phyloP scores from a whole-genome alignment of 2,888 invertebrate genomes.

The Bhutanitis thaidina region DNA sequence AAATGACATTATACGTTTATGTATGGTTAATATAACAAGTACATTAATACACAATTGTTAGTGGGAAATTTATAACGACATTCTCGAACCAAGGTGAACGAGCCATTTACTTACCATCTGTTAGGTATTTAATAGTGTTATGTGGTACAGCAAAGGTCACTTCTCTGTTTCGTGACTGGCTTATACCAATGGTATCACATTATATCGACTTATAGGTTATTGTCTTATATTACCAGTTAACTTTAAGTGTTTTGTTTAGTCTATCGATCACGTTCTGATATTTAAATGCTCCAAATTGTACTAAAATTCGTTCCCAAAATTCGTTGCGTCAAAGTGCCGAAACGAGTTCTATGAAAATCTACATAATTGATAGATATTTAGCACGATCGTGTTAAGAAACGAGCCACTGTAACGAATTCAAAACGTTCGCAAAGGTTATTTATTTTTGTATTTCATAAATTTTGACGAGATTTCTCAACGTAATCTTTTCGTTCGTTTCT shows the following conservation, averaged over 20 bases:
- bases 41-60: slow-evolving; percentile 18
- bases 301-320: slow-evolving; percentile 15
- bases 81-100: slow-evolving; percentile 55
- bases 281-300: slow-evolving; percentile 15
- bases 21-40: slow-evolving; percentile 9
- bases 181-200: slow-evolving; percentile 33
- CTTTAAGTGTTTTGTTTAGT: slow-evolving; percentile 21
- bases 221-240: slow-evolving; percentile 33
- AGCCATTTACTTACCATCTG: slow-evolving; percentile 47
- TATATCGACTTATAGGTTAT: slow-evolving; percentile 37
- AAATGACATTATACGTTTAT: no score
- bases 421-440: slow-evolving; percentile 15
- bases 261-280: slow-evolving; percentile 23
- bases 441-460: slow-evolving; percentile 12
- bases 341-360: slow-evolving; percentile 13
- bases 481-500: no score
- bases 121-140: slow-evolving; percentile 41
- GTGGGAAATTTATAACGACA: slow-evolving; percentile 46
- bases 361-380: background rate
- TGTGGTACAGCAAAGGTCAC: slow-evolving; percentile 51
- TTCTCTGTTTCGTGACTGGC: slow-evolving; percentile 51
- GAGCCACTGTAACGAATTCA: slow-evolving; percentile 14
- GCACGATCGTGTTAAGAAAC: slow-evolving; percentile 2
- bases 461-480: background rate
- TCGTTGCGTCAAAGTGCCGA: slow-evolving; percentile 11